phyloP scores from a whole-genome alignment of 2,797 vertebrate species.

The Pseudochirops corinnae region DNA sequence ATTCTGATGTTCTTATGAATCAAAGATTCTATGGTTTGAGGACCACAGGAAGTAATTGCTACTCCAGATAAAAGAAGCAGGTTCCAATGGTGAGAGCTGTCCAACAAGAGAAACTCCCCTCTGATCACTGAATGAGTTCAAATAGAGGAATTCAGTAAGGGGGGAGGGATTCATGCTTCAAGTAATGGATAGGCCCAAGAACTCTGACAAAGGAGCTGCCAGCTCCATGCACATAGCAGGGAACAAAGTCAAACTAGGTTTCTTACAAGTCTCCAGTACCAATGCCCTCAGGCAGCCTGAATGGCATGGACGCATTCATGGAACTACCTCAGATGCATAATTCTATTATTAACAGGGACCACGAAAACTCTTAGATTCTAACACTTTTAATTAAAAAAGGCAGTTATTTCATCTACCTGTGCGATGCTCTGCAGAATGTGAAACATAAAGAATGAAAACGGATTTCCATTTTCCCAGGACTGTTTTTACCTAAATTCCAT shows the following conservation, averaged over 20 bases:
- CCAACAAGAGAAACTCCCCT: neutral
- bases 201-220: neutral
- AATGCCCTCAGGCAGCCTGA: neutral
- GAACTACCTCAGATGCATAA: neutral
- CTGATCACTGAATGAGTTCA: neutral
- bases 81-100: neutral
- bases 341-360: neutral
- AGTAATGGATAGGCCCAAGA: neutral
- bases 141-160: neutral
- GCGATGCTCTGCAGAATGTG: neutral
- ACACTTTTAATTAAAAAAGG: neutral
- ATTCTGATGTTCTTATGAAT: neutral
- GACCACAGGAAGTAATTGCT: neutral
- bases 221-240: neutral
- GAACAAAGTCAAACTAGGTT: neutral
- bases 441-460: neutral
- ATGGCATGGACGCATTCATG: neutral
- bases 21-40: neutral
- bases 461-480: neutral
- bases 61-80: neutral
- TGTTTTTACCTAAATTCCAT: neutral
- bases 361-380: neutral
- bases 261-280: neutral
- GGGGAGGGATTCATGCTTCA: neutral
- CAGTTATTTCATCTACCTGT: neutral